phyloP scores from a whole-genome alignment of 2,888 invertebrate genomes.

The Cantharis rufa region DNA sequence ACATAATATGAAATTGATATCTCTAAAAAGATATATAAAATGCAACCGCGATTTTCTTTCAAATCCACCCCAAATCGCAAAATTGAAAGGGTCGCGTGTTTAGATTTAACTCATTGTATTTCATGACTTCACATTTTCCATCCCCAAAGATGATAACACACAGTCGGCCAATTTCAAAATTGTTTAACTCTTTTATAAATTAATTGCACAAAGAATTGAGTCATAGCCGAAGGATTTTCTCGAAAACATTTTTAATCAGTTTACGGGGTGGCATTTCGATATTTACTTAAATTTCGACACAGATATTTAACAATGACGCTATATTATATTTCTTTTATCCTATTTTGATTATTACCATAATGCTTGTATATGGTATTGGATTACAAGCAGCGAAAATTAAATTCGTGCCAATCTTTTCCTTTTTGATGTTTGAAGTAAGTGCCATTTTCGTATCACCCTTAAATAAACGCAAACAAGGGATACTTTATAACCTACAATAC shows the following conservation, averaged over 20 bases:
- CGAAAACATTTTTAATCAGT: neutral
- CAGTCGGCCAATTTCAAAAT: slow-evolving; percentile 27
- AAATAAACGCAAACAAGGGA: slow-evolving; percentile 34
- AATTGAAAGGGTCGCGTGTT: slow-evolving; percentile 55
- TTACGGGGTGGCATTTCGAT: slow-evolving; percentile 10
- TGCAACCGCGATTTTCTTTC: slow-evolving; percentile 41
- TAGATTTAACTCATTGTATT: slow-evolving; percentile 53
- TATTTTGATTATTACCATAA: slow-evolving; percentile 45
- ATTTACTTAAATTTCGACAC: slow-evolving; percentile 32
- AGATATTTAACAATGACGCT: slow-evolving; percentile 32
- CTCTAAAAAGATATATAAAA: slow-evolving; percentile 42
- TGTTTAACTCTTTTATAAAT: neutral
- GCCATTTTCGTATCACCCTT: slow-evolving; percentile 24
- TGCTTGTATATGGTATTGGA: slow-evolving; percentile 43
- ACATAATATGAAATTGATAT: slow-evolving; percentile 54
- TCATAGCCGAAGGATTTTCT: neutral
- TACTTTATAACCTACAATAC: slow-evolving; percentile 43
- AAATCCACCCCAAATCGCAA: slow-evolving; percentile 49
- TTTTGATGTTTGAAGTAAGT: slow-evolving; percentile 11
- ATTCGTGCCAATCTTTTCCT: slow-evolving; percentile 17
- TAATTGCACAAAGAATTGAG: slow-evolving; percentile 6
- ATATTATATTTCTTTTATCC: slow-evolving; percentile 45
- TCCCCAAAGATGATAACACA: slow-evolving; percentile 40
- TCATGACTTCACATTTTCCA: slow-evolving; percentile 54
- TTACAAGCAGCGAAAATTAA: slow-evolving; percentile 33